phyloP scores from a whole-genome alignment of 1,140 invertebrate genomes.

The Drosophila baimaii region DNA sequence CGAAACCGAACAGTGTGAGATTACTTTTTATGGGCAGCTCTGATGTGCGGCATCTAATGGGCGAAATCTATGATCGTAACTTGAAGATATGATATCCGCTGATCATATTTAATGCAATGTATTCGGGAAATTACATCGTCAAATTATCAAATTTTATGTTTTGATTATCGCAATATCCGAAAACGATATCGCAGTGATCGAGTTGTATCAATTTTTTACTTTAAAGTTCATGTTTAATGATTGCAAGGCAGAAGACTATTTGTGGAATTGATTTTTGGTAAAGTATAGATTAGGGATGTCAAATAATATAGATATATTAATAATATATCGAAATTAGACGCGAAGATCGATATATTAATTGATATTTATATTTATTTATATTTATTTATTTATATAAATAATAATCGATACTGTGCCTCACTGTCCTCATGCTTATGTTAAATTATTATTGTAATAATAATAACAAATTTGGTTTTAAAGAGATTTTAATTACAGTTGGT shows the following conservation, averaged over 20 bases:
- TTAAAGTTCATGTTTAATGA: not conserved
- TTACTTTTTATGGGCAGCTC: constrained; percentile 13
- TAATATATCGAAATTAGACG: too few species aligned
- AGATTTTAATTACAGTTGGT: too few species aligned
- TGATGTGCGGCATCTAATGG: constrained; percentile 1
- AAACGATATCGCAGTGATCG: not conserved
- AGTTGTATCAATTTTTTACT: not conserved
- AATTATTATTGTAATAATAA: too few species aligned
- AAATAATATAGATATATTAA: too few species aligned
- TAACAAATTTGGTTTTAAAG: too few species aligned
- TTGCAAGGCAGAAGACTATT: not conserved
- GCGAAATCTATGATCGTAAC: constrained; percentile 1
- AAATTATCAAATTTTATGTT: constrained; percentile 5
- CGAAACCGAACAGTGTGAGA: constrained; percentile 20
- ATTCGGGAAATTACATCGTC: constrained; percentile 21
- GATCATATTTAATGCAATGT: constrained; percentile 8
- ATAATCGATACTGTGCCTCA: too few species aligned
- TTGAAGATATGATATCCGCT: constrained; percentile 22
- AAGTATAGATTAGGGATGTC: too few species aligned
- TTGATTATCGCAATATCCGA: constrained; percentile 10
- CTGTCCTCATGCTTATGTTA: too few species aligned
- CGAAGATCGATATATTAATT: too few species aligned
- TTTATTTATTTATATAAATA: too few species aligned
- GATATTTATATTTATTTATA: too few species aligned
- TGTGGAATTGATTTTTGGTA: not conserved